These are phyloP conservation scores for Bombycilla garrulus DNA, from an alignment of 2,113 vertebrate species.

Conservation along the genomic window DNA sequence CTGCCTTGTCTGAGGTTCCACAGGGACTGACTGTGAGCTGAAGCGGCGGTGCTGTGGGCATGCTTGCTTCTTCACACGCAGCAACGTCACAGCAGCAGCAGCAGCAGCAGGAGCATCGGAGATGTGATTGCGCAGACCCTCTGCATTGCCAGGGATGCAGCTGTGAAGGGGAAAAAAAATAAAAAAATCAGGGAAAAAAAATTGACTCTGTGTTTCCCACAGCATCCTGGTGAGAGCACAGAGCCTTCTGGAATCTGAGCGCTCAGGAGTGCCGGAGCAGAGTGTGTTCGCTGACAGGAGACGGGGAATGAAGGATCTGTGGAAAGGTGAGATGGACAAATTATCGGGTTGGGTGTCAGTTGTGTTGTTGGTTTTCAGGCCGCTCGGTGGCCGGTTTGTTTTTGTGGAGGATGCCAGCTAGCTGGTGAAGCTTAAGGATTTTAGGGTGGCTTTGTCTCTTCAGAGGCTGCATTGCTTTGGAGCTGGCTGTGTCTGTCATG, in stretches of 20 bases:
- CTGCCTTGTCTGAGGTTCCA: slow-evolving; percentile 22
- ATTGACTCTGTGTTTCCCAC: not conserved
- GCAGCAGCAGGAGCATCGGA: slow-evolving; percentile 42
- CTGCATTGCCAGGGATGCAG: slow-evolving; percentile 75
- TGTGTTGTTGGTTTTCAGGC: not conserved
- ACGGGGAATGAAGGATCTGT: not conserved
- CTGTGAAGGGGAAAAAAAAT: slow-evolving; percentile 8
- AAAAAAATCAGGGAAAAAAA: not conserved
- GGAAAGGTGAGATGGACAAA: slow-evolving; percentile 44
- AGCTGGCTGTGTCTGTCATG: not conserved
- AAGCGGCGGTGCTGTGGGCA: slow-evolving; percentile 54
- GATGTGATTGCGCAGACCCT: slow-evolving; percentile 77
- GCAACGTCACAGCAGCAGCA: slow-evolving; percentile 73
- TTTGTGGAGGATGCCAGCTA: not conserved
- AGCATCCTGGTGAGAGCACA: not conserved
- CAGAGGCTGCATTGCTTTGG: not conserved
- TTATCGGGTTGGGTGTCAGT: not conserved
- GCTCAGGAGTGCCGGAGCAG: not conserved
- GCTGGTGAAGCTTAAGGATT: not conserved
- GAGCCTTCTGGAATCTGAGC: not conserved
- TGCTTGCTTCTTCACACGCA: slow-evolving; percentile 48
- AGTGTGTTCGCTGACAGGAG: not conserved
- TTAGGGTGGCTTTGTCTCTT: not conserved
- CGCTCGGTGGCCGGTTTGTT: rapidly evolving
- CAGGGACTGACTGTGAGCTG: slow-evolving; percentile 27